Evolutionary conservation across 1,140 invertebrate species (phyloP), one percentile per base, ranked within the genome.

Genomic region (Andricus grossulariae): DNA sequence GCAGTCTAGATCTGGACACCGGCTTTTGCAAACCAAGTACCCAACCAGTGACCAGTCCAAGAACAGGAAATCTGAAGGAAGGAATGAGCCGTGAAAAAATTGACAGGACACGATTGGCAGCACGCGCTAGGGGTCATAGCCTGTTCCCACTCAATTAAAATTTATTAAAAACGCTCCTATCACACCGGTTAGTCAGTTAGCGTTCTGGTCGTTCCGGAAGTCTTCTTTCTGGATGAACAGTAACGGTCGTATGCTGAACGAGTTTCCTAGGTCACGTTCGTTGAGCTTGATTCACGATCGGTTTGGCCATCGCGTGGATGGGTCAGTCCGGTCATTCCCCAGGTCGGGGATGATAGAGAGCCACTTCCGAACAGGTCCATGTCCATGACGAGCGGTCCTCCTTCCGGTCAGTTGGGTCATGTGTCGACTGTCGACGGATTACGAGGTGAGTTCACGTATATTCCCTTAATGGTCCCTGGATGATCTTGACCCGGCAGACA

Each of bases 401-500:
- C 79, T 86, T 82, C 86, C 78, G 75, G 85, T 84, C 85, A 85
- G 84, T 76, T 80, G 78, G 82, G 86, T 87, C 85, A 84, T 84
- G 80, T 84, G 85, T 85, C 86, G 86, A 82, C 80, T 84, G 85
- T 85, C 86, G 86, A 82, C 80, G 78, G 87, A 87, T 88, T 84
- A 86, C 80, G 82, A 82, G 82, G 83, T 78, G 82, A 82, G 82
- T 81, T n/a, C 25, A 79, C 79, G 75, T 76, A 77, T 80, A 77
- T 77, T 50, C 80, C 72, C 50, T 78, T 82, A 87, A 87, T 86
- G 86, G 84, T 83, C 76, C 71, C 78, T 73, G 80, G 73, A 79
- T 83, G 85, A 86, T 86, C 85, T 85, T 87, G 85, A 86, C 85
- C 84, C 85, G 84, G 83, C 85, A 83, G 86, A 87, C 83, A 86